Evolutionary conservation across 2,797 vertebrate genomes (phyloP), one percentile per base, ranked within the genome.

Genomic region (Scleropages formosus): DNA sequence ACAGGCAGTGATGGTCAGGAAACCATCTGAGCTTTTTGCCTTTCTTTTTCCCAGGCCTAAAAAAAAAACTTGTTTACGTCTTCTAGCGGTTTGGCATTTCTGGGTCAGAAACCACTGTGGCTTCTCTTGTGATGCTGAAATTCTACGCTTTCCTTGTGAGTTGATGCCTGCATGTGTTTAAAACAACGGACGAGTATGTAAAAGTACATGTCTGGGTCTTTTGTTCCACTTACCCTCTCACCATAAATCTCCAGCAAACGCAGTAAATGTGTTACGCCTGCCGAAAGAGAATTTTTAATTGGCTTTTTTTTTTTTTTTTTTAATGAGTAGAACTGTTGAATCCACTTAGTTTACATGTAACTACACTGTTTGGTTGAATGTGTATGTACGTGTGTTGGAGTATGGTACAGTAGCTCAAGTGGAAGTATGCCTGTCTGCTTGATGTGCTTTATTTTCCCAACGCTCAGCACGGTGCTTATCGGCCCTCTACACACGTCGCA

Each of bases 251-350:
- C 20, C 1, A 24, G 15, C 13, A 15, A 53, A 16, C 15, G 46
- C 20, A 22, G 67, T 53, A 26, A 69, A 69, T 26, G 15, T 69
- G 53, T 69, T 49, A 69, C 67, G 49, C 24, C 6, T 44, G 67
- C 67, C 69, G 67, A 47, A n/a, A 49, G 67, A 11, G 46, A 49
- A 46, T 27, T 66, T 31, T 44, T 66, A 66, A 66, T 66, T 66
- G 47, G 53, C 67, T 67, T 53, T 69, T 69, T 59, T 69, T 69
- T 63, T 63, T 63, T 67, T 65, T 0, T 13, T 16, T 49, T 49
- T 22, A 53, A 22, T 69, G 53, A 47, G 16, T 46, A 16, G 22
- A 22, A 31, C 56, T 18, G n/a, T 74, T 26, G 60, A 71, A 49
- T 27, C 51, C 69, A 71, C 51, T 56, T 26, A 59, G 72, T 22